Base-by-base conservation (phyloP, 2,113 vertebrate genomes). In the Burhinus bistriatus region DNA sequence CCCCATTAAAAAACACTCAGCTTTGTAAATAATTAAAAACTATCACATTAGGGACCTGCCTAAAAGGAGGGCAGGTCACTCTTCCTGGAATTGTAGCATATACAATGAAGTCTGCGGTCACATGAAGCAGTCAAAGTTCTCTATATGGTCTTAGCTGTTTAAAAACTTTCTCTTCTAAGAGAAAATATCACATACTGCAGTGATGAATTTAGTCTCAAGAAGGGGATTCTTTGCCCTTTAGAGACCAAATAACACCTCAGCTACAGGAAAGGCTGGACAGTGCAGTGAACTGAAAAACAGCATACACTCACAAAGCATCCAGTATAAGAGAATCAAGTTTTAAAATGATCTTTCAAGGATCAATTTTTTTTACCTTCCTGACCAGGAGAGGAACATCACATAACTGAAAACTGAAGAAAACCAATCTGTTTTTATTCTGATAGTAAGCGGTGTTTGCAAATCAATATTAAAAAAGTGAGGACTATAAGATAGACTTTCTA, bases 11-110 rank as follows among this genome's bases (percentile, higher is more conserved):
- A 97, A 97, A 95, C 96, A 98, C 94, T 98, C 96, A 97, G 34
- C 93, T 93, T 54, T 91, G 45, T 98, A 97, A 98, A 98, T 98
- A 98, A 98, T 98, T 98, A 85, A 98, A 83, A 96, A 29, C 89
- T 80, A 89, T 64, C 88, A 72, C 93, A 98, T 96, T 83, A 94
- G 80, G 88, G 92, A 95, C 32, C 15, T 91, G 59, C 94, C 40
- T 92, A 66, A 66, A 34, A 34, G 64, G 64, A 66, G 64, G 21
- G 30, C 42, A 66, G 64, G 64, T 93, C 42, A 87, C 81, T 91
- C 94, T 97, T 97, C 95, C 97, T 89, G 96, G 97, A 97, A 97
- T 77, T 9, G 2, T 15, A 82, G 89, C 79, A 77, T 65, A 69
- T 61, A 36, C 69, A 80, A 70, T 83, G 72, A 87, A 82, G n/a